Evolutionary conservation across 2,113 vertebrate species (phyloP).

Genomic region (Laterallus jamaicensis): DNA sequence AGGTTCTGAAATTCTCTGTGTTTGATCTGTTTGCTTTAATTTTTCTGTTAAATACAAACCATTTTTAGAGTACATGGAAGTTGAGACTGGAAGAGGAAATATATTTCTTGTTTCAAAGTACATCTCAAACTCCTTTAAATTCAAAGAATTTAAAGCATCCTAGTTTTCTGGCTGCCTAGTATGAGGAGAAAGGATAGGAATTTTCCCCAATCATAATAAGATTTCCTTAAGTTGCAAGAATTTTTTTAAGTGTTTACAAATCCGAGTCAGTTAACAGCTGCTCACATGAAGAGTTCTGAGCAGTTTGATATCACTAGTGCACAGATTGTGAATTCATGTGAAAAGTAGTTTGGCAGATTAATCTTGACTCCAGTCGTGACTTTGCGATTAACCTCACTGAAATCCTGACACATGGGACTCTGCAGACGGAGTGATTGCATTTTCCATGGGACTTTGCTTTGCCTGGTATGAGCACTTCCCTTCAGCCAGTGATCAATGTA

Average conservation of each 20-base stretch:
- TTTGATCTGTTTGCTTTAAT: neutral
- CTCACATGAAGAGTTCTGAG: neutral
- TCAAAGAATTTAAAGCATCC: slow-evolving; percentile 44
- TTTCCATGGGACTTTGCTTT: neutral
- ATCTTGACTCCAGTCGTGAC: neutral
- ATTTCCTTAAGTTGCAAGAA: slow-evolving; percentile 44
- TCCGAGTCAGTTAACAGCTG: neutral
- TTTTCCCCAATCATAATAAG: slow-evolving; percentile 12
- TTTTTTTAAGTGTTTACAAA: slow-evolving; percentile 44
- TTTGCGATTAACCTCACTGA: neutral
- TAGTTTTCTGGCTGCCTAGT: neutral
- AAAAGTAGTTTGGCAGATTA: neutral
- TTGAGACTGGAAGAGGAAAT: neutral
- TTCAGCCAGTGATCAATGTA: neutral
- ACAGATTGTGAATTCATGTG: neutral
- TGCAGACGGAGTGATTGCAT: neutral
- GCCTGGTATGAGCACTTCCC: neutral
- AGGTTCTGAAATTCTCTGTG: neutral
- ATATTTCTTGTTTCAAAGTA: neutral
- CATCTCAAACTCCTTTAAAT: slow-evolving; percentile 18
- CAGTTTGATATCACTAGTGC: neutral
- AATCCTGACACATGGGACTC: neutral
- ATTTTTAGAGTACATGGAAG: neutral
- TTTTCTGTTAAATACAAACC: neutral
- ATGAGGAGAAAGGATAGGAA: slow-evolving; percentile 27